These are phyloP conservation scores for Trachurus trachurus DNA, from an alignment of 2,797 vertebrate species.

Conservation along the genomic window DNA sequence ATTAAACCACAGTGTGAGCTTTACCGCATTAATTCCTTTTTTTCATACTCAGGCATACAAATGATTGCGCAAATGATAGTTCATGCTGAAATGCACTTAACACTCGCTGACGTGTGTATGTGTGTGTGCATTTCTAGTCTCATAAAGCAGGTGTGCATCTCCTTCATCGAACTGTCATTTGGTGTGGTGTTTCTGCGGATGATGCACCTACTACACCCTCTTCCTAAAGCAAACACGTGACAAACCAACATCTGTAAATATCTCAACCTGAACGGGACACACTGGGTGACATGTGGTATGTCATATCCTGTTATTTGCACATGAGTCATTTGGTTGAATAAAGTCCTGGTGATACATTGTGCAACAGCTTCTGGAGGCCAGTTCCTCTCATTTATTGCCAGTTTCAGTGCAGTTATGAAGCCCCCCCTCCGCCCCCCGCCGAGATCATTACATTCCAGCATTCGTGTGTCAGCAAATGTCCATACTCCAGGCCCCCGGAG, in stretches of 20 bases:
- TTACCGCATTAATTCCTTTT: slow-evolving; percentile 9
- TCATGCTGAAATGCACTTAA: slow-evolving; percentile 5
- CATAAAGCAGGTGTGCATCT: background rate
- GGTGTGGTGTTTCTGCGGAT: background rate
- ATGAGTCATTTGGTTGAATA: slow-evolving; percentile 51
- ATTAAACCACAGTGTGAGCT: slow-evolving; percentile 45
- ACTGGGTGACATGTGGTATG: slow-evolving; percentile 19
- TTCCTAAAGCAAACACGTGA: background rate
- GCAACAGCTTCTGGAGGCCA: slow-evolving; percentile 47
- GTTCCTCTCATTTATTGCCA: slow-evolving; percentile 32
- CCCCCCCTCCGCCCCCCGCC: slow-evolving; percentile 48
- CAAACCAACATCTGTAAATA: background rate
- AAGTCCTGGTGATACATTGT: slow-evolving; percentile 33
- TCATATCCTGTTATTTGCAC: slow-evolving; percentile 68
- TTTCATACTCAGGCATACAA: background rate
- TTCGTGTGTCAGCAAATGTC: slow-evolving; percentile 66
- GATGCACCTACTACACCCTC: background rate
- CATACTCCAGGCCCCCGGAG: slow-evolving; percentile 17
- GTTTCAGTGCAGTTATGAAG: slow-evolving; percentile 48
- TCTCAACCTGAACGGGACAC: slow-evolving; percentile 1
- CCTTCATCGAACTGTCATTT: background rate
- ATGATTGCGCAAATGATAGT: background rate
- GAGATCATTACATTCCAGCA: slow-evolving; percentile 72
- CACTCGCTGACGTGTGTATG: background rate
- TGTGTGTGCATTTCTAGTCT: background rate